Percentiles rank a stretch among this genome's conserved stretches.
Conservation (phyloP, 2,797 vertebrate species). For the Sebastes ruberrimus region DNA sequence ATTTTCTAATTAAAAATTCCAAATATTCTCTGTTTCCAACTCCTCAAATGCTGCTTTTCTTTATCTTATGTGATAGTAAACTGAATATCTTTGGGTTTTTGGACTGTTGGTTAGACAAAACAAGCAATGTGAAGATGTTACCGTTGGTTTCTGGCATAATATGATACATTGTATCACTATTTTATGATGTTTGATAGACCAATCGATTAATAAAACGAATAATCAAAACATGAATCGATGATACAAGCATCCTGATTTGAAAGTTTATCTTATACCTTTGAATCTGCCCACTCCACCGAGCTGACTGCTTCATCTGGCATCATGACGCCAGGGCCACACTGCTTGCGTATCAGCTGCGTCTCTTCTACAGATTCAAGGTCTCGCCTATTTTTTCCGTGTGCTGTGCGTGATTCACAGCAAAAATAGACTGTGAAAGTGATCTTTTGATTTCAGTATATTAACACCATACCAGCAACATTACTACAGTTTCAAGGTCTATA, state of each 20-base stretch:
- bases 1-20: not conserved
- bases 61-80: not conserved
- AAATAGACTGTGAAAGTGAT: too few species aligned
- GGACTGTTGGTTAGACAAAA: not conserved
- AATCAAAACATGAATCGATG: not conserved
- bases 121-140: not conserved
- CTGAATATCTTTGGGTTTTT: not conserved
- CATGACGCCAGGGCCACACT: too few species aligned
- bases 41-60: not conserved
- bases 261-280: not conserved
- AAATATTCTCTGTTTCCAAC: not conserved
- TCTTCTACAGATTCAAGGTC: too few species aligned
- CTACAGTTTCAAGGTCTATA: too few species aligned
- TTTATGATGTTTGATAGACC: not conserved
- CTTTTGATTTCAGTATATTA: too few species aligned
- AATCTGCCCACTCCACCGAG: too few species aligned
- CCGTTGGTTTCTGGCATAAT: not conserved
- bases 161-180: not conserved
- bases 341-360: too few species aligned
- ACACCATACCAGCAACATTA: too few species aligned
- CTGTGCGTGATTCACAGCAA: too few species aligned
- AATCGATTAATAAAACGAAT: not conserved
- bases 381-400: too few species aligned
- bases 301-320: not conserved
- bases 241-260: not conserved